Conservation (phyloP, 2,888 invertebrate genomes). For the Steinernema hermaphroditum region DNA sequence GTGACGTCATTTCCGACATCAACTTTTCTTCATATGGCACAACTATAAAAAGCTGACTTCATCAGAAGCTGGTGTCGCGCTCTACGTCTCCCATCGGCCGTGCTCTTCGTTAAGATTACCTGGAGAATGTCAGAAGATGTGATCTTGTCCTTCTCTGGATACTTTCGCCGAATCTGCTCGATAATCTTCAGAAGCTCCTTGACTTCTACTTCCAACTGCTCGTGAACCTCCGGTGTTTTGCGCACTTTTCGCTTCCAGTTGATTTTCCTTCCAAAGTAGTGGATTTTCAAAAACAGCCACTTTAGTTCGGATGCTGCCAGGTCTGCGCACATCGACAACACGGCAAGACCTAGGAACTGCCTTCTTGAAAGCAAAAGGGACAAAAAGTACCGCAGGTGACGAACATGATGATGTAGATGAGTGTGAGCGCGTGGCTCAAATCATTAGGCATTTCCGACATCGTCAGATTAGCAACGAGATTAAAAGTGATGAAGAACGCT, state of each 20-base stretch:
- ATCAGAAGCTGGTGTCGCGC: no score
- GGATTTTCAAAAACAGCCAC: conserved; percentile 60
- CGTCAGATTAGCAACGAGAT: conserved; percentile 66
- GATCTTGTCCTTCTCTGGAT: conserved; percentile 64
- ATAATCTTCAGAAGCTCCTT: conserved; percentile 65
- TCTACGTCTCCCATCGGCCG: no score
- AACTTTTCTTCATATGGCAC: background rate
- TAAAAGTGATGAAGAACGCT: conserved; percentile 66
- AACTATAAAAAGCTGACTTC: background rate
- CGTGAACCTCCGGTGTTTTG: conserved; percentile 44
- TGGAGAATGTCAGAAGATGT: conserved; percentile 63
- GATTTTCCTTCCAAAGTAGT: conserved; percentile 61
- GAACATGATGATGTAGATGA: conserved; percentile 65
- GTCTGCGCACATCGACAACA: conserved; percentile 66
- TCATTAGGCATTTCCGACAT: conserved; percentile 66
- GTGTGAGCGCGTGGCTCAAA: conserved; percentile 57
- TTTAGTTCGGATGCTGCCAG: conserved; percentile 65
- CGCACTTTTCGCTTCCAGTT: conserved; percentile 57
- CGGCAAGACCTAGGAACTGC: conserved; percentile 57
- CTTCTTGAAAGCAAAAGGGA: background rate
- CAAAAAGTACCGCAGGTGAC: conserved; percentile 64
- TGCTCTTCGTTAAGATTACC: no score
- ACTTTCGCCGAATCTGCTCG: conserved; percentile 59
- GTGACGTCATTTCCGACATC: background rate
- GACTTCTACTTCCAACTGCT: conserved; percentile 63